Evolutionary conservation across 2,888 invertebrate species (phyloP), one percentile per base, ranked within the genome.

Genomic region (Apodemia mormo): DNA sequence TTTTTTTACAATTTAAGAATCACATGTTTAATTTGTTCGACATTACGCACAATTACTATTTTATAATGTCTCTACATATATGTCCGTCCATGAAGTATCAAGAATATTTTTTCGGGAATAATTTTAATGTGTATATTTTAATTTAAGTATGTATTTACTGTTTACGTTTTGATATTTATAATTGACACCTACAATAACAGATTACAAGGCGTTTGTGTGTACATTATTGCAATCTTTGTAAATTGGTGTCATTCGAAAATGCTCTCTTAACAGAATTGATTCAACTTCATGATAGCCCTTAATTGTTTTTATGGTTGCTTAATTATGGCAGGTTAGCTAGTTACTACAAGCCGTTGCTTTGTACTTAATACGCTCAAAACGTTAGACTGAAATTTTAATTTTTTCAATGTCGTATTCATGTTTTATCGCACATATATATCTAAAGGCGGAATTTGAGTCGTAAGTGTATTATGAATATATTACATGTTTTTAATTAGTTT

Each of bases 241-340:
- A 56, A 56, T 30, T 66, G 70, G 58, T 71, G 70, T 66, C 70
- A 68, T 72, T 66, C 70, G 64, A 68, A 66, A 68, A 40, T 71
- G 65, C 68, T 68, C 61, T 68, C 69, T 71, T 70, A 56, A 66
- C 68, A 68, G 49, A 14, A 49, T 49, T 49, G 14, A 49, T 49
- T 49, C 49, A 14, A 1, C 49, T 49, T 45, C 45, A 45, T 45
- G 12, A 45, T 12, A 45, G 9, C 9, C 45, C 10, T 45, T 45
- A 45, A 45, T 40, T 40, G 40, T 45, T 45, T 45, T 45, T 12
- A 10, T 45, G 45, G 49, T 49, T 49, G 49, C 12, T 49, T 14
- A 49, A 49, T 49, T 5, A 12, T 14, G 49, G 49, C 49, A 49
- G 14, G 14, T 14, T 49, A 14, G 1, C 49, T 49, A 4, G 3